A percentile compares a stretch with the other conserved stretches of the same genome.
Evolutionary conservation across 2,113 vertebrate genomes (phyloP).

Genomic region (Ptychochromis oligacanthus): DNA sequence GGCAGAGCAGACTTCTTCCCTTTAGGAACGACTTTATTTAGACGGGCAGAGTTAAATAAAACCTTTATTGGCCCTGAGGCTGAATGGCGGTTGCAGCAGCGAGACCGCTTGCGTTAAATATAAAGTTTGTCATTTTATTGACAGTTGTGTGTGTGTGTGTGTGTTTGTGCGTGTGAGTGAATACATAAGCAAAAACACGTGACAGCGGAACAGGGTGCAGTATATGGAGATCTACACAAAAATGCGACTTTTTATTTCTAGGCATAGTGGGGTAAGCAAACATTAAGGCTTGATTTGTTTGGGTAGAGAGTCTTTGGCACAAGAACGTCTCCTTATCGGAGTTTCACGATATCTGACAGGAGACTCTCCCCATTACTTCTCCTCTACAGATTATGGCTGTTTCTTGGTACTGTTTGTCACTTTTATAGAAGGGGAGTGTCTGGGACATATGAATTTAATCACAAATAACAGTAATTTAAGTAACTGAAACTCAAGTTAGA

Average conservation of each 20-base stretch:
- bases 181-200: constrained; percentile 10
- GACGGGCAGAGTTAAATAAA: constrained; percentile 53
- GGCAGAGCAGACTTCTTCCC: constrained; percentile 39
- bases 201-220: background rate
- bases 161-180: constrained; percentile 1
- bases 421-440: background rate
- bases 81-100: constrained; percentile 49
- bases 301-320: background rate
- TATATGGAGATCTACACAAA: constrained; percentile 3
- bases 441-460: background rate
- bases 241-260: constrained; percentile 31
- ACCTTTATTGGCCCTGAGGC: constrained; percentile 57
- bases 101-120: constrained; percentile 55
- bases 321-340: background rate
- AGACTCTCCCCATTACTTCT: background rate
- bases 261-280: constrained; percentile 39
- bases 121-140: constrained; percentile 59
- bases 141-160: constrained; percentile 18
- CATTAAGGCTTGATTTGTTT: constrained; percentile 34
- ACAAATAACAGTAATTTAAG: background rate
- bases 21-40: constrained; percentile 57
- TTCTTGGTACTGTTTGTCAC: background rate
- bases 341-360: background rate
- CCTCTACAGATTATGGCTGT: background rate
- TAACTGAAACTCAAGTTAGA: background rate